phyloP scores from a whole-genome alignment of 2,888 invertebrate species.

The Caenorhabditis imperialis region DNA sequence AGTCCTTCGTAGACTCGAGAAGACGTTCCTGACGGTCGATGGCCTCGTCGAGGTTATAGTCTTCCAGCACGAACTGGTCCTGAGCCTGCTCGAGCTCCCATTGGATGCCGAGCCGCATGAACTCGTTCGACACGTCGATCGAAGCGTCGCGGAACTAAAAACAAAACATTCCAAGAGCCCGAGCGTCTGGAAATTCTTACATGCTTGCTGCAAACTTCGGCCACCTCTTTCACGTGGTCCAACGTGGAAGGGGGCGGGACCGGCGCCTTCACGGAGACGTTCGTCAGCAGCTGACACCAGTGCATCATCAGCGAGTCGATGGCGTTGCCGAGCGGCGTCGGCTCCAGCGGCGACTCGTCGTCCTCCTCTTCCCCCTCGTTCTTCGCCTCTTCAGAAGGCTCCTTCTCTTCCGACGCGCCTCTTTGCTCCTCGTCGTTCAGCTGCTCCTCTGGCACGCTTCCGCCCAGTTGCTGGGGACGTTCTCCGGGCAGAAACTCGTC shows the following conservation, averaged over 20 bases:
- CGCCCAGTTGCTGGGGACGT: too few species aligned
- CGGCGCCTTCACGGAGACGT: slow-evolving; percentile 46
- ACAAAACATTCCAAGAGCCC: background rate
- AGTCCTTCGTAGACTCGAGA: slow-evolving; percentile 7
- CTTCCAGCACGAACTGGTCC: slow-evolving; percentile 37
- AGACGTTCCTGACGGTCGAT: slow-evolving; percentile 39
- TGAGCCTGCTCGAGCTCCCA: slow-evolving; percentile 56
- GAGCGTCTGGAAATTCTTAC: slow-evolving; percentile 34
- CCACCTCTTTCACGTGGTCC: slow-evolving; percentile 73
- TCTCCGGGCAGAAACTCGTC: slow-evolving; percentile 7
- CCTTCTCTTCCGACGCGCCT: background rate
- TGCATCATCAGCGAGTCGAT: slow-evolving; percentile 53
- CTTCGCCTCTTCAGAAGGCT: background rate
- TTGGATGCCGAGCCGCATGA: slow-evolving; percentile 55
- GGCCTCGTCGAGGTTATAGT: slow-evolving; percentile 36
- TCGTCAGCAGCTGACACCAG: slow-evolving; percentile 54
- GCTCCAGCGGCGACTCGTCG: slow-evolving; percentile 36
- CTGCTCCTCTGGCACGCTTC: background rate
- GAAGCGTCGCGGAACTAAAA: slow-evolving; percentile 61
- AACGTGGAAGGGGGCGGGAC: slow-evolving; percentile 61
- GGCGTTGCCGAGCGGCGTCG: slow-evolving; percentile 37
- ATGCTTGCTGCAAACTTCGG: slow-evolving; percentile 67
- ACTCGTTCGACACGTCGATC: slow-evolving; percentile 55
- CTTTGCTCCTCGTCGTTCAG: background rate
- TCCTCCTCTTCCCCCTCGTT: slow-evolving; percentile 20